Evolutionary conservation across 92 coral and sea anemone species (phyloP).

Genomic region (Porites rus): DNA sequence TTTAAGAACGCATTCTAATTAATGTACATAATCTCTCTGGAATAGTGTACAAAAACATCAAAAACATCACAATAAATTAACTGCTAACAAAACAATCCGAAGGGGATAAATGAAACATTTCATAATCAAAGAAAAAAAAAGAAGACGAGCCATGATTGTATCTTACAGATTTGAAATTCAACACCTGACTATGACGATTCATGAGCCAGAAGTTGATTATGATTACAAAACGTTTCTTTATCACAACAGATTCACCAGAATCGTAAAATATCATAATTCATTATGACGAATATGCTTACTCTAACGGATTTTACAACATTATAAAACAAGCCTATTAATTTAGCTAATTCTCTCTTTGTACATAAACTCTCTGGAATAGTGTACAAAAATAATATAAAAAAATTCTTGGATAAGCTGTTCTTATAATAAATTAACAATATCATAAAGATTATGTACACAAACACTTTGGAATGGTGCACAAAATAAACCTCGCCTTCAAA

Average conservation of each 20-base stretch:
- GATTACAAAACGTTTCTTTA: too few species aligned
- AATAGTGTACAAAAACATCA: constrained; percentile 14
- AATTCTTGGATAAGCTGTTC: background rate
- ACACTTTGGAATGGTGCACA: constrained; percentile 18
- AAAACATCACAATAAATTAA: background rate
- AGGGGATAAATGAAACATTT: too few species aligned
- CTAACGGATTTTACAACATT: background rate
- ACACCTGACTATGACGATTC: too few species aligned
- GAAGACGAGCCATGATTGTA: background rate
- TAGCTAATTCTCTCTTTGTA: background rate
- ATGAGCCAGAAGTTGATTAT: too few species aligned
- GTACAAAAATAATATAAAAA: background rate
- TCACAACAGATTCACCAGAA: too few species aligned
- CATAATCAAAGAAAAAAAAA: background rate
- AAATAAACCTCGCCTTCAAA: background rate
- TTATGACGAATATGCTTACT: too few species aligned
- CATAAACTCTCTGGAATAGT: background rate
- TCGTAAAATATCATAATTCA: too few species aligned
- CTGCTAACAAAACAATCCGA: background rate
- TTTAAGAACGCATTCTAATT: background rate
- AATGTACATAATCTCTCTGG: constrained; percentile 28
- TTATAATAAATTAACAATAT: background rate
- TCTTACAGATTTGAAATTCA: background rate
- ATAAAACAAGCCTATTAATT: background rate
- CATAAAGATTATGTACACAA: background rate